phyloP scores from a whole-genome alignment of 1,140 invertebrate species.

The Antheraea mylitta region DNA sequence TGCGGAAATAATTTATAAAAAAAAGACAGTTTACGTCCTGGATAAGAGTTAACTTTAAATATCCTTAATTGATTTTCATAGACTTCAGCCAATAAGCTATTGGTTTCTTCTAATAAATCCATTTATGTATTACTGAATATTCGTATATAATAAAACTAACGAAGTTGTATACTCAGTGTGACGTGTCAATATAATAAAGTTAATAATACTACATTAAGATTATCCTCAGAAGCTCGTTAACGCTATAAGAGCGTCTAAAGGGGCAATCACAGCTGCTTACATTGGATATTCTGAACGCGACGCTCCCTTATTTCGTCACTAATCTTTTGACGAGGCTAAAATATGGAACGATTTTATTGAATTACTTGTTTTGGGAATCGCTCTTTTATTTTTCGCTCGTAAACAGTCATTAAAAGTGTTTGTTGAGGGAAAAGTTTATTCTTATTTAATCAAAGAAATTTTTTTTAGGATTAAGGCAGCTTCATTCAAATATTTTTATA shows the following conservation, averaged over 20 bases:
- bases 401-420: neutral
- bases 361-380: neutral
- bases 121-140: no score
- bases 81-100: no score
- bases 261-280: neutral
- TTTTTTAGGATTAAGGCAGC: no score
- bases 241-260: neutral
- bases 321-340: neutral
- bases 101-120: no score
- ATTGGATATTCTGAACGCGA: slow-evolving; percentile 1
- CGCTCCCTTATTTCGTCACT: neutral
- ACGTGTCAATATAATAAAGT: neutral
- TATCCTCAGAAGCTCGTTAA: neutral
- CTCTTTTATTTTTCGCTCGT: neutral
- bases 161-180: neutral
- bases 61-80: no score
- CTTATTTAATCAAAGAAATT: no score
- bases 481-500: no score
- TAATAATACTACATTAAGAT: slow-evolving; percentile 1
- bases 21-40: no score
- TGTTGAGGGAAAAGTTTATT: neutral
- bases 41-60: no score
- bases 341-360: neutral
- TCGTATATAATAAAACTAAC: neutral
- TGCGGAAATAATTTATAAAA: no score